Base-by-base conservation (phyloP, 30 jellyfish, hydroid and myxozoan genomes). In the Aurelia sp. region DNA sequence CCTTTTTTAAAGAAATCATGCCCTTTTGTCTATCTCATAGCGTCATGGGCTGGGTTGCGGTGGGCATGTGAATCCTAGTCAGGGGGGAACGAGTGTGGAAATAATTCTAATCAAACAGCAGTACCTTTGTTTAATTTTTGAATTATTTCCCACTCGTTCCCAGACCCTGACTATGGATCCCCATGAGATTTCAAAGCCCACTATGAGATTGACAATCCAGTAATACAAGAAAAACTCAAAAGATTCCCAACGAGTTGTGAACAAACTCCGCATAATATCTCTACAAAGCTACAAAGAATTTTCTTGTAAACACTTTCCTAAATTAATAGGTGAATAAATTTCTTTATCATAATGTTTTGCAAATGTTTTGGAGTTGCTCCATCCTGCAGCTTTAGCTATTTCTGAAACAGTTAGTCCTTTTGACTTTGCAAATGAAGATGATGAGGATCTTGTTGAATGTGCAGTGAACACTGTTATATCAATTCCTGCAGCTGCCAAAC, bases 301-400 rank as follows among this genome's bases (percentile, higher is more conserved):
- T 72, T 47, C 83, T 72, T 72, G 83, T 72, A 72, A 30, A 40
- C 83, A 72, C 52, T 72, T 6, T 40, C 83, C 83, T 35, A 72
- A 53, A 53, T 72, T 72, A 30, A 8, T 17, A 30, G 83, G 62
- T 35, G 68, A 72, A 72, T 35, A 72, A 27, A 72, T 72, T 10
- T 72, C 83, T 72, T 72, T 72, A 72, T 41, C 37, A 72, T 72
- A 72, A 72, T 72, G 69, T 72, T 72, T 48, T 30, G 83, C 83
- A 47, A 72, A 72, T 72, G 83, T 72, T 72, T 72, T 72, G 83
- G 83, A 48, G 58, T 72, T 72, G 50, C 67, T 72, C 83, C 83
- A 72, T 22, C 83, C 83, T 72, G 83, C 83, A 13, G 83, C 33
- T 27, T 27, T 27, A 27, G 33, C 33, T 27, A 27, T 27, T 27